Conservation (phyloP, 2,797 vertebrate species). For the Okamejei kenojei region DNA sequence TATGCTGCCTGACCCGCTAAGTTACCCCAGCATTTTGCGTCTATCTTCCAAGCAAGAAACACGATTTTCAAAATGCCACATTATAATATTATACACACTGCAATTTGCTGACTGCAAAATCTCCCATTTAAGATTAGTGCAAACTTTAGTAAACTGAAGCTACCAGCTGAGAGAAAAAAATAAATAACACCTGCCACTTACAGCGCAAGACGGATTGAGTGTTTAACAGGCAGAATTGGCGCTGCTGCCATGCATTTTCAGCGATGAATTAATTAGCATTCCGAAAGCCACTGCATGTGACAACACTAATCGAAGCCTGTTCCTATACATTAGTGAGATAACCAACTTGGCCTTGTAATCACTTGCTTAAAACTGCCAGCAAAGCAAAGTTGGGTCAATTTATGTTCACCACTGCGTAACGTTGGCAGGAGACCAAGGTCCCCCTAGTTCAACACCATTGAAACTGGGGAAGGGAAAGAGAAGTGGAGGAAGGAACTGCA, state of each 20-base stretch:
- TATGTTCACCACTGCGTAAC: neutral
- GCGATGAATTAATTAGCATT: slow-evolving; percentile 63
- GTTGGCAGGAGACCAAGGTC: neutral
- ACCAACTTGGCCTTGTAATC: neutral
- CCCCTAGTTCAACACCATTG: neutral
- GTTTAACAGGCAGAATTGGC: slow-evolving; percentile 54
- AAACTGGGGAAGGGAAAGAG: neutral
- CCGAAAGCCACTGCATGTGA: slow-evolving; percentile 51
- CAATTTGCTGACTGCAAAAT: neutral
- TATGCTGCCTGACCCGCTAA: no score
- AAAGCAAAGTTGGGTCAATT: neutral
- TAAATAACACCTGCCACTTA: slow-evolving; percentile 61
- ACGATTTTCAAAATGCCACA: neutral
- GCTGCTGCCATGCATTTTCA: slow-evolving; percentile 55
- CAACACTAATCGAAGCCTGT: slow-evolving; percentile 51
- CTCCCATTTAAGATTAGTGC: neutral
- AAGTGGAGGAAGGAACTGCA: no score
- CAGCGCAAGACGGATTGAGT: slow-evolving; percentile 58
- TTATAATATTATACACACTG: neutral
- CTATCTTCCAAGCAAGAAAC: neutral
- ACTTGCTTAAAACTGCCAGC: neutral
- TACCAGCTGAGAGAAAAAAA: slow-evolving; percentile 50
- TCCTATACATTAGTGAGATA: slow-evolving; percentile 49
- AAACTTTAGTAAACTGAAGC: neutral
- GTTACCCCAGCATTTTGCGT: no score